phyloP scores from a whole-genome alignment of 1,140 invertebrate genomes.

The Drosophila pachea region DNA sequence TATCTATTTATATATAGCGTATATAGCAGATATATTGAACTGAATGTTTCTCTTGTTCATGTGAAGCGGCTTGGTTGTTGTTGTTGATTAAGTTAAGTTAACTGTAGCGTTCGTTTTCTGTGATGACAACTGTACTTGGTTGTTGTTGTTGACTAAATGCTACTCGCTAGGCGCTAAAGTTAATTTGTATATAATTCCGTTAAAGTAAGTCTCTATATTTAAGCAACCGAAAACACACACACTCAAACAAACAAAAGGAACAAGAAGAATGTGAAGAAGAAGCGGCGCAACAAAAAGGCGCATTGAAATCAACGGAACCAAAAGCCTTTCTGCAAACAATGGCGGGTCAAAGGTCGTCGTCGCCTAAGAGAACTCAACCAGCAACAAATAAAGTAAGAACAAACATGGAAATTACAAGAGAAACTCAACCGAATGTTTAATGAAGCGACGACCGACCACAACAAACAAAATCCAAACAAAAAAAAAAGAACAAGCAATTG shows the following conservation, averaged over 20 bases:
- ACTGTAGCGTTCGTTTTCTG: conserved; percentile 38
- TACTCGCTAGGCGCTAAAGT: conserved; percentile 64
- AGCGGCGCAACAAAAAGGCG: conserved; percentile 5
- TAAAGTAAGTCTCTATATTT: conserved; percentile 32
- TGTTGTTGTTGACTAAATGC: conserved; percentile 59
- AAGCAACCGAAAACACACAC: conserved; percentile 16
- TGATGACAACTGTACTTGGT: conserved; percentile 47
- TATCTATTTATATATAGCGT: no score
- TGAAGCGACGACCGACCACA: conserved; percentile 59
- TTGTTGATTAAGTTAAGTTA: conserved; percentile 40
- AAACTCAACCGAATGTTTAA: conserved; percentile 23
- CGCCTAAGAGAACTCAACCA: conserved; percentile 7
- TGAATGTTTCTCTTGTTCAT: conserved; percentile 43
- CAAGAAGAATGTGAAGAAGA: no score
- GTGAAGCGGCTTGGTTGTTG: conserved; percentile 24
- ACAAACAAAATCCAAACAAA: conserved; percentile 48
- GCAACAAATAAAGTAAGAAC: background rate
- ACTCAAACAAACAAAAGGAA: background rate
- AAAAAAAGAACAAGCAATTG: conserved; percentile 33
- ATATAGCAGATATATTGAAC: conserved; percentile 12
- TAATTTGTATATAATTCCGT: conserved; percentile 27
- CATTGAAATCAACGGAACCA: background rate
- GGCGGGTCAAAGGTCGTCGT: background rate
- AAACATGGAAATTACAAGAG: background rate
- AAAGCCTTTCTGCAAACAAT: conserved; percentile 31